phyloP scores from a whole-genome alignment of 2,888 invertebrate genomes.

The Mamestra brassicae region DNA sequence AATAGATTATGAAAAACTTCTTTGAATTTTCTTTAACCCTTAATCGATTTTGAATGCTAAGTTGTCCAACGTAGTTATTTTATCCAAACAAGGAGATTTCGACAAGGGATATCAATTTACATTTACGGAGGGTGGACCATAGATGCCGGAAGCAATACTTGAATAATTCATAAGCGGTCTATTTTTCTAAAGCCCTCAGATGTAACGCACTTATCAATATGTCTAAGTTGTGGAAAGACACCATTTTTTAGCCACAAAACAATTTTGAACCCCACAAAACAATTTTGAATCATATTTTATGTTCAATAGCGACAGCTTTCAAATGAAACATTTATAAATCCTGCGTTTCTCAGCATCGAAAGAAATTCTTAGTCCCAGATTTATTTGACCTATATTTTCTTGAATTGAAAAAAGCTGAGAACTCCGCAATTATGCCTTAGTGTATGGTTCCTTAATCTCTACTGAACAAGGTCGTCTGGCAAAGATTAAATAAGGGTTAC shows the following conservation, averaged over 20 bases:
- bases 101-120: conserved; percentile 35
- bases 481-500: conserved; percentile 21
- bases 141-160: conserved; percentile 31
- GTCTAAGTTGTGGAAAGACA: conserved; percentile 4
- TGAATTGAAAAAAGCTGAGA: conserved; percentile 24
- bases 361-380: conserved; percentile 7
- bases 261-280: conserved; percentile 5
- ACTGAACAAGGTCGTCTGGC: conserved; percentile 8
- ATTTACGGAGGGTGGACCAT: conserved; percentile 33
- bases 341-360: conserved; percentile 16
- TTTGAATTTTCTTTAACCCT: neutral
- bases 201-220: conserved; percentile 21
- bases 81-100: conserved; percentile 19
- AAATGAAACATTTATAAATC: conserved; percentile 23
- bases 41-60: conserved; percentile 9
- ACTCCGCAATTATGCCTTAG: conserved; percentile 8
- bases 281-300: conserved; percentile 17
- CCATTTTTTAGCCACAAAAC: conserved; percentile 12
- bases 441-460: conserved; percentile 21
- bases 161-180: conserved; percentile 52
- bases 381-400: conserved; percentile 27
- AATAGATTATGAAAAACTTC: neutral
- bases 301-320: conserved; percentile 20
- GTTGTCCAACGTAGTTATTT: conserved; percentile 1
- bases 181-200: conserved; percentile 22